A percentile compares a stretch with the other conserved stretches of the same genome.
Evolutionary conservation across 2,113 vertebrate species (phyloP).

Genomic region (Malaclemys terrapin): DNA sequence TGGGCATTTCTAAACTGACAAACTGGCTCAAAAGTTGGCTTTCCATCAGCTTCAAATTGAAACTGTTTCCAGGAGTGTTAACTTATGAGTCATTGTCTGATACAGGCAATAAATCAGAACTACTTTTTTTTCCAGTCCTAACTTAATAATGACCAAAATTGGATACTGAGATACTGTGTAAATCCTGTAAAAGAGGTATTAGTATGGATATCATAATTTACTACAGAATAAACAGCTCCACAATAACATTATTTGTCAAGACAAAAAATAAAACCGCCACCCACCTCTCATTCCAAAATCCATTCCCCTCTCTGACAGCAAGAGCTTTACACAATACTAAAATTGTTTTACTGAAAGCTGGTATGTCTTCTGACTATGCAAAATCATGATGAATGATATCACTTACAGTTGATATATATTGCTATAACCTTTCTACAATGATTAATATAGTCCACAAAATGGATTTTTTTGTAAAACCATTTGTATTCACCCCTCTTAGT

Average conservation of each 20-base stretch:
- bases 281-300: neutral
- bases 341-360: neutral
- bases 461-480: neutral
- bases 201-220: neutral
- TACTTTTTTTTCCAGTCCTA: neutral
- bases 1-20: neutral
- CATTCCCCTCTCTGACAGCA: neutral
- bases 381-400: neutral
- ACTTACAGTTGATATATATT: neutral
- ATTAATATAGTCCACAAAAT: neutral
- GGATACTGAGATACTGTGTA: neutral
- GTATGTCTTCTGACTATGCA: neutral
- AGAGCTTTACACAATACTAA: neutral
- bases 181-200: neutral
- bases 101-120: neutral
- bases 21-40: neutral
- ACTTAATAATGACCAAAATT: neutral
- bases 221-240: neutral
- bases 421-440: neutral
- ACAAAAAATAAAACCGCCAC: neutral
- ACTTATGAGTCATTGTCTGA: neutral
- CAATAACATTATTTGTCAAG: neutral
- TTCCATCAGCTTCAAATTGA: neutral
- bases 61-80: neutral
- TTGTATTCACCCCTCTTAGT: neutral